Base-by-base conservation (phyloP, 2,113 vertebrate species). In the Sorex fumeus region DNA sequence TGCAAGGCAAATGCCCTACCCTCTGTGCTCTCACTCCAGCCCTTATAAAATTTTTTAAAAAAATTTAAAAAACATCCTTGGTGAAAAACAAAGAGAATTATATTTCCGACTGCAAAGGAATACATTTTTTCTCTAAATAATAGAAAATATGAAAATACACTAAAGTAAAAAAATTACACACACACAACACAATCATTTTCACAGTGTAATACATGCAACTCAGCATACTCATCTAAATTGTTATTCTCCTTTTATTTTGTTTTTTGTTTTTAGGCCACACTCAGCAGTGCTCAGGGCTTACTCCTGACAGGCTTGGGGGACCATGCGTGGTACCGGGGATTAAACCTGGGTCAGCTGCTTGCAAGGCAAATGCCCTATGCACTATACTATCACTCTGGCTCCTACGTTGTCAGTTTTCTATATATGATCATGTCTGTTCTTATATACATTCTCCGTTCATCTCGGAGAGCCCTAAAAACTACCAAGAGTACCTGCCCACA, bases 151-250 rank as follows among this genome's bases (percentile, higher is more conserved):
- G 36, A 60, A 88, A 78, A 83, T 76, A 10, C 78, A 15, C 34
- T 45, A 50, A 78, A 34, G 45, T 83, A 91, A 25, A 40, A n/a
- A 69, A 25, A 79, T 43, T 91, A 77, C 13, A 18, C 19, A n/a
- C 34, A 72, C n/a, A 91, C 25, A 43, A 72, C 62, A 79, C 69
- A 90, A 76, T 10, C 19, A 90, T 50, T 87, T 79, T 45, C 43
- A 72, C 23, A 32, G 4, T 47, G 25, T 64, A 71, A 64, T 45
- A 83, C 53, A 77, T 7, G 11, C 23, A 67, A n/a, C 66, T 45
- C 57, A 19, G 66, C 11, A 75, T 19, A 90, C 13, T 67, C 34
- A 81, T 76, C 67, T 81, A 76, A 69, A 75, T 36, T 60, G 57
- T 60, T 60, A 21, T 60, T 60, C 21, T 60, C 23, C 57, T 60